phyloP scores from a whole-genome alignment of 1,140 invertebrate species.

The Drosophila hydei region DNA sequence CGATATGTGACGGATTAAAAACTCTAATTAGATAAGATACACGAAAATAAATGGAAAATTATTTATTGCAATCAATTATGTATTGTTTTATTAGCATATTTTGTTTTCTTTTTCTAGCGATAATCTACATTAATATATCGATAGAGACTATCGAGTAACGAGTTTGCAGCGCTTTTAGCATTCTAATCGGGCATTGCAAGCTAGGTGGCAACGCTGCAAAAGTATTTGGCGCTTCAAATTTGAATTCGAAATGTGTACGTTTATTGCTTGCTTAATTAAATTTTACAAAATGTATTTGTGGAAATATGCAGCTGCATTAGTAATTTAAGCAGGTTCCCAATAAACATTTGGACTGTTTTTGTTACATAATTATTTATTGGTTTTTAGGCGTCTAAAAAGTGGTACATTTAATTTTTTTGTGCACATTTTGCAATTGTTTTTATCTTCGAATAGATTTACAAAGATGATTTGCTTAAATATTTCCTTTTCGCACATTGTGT shows the following conservation, averaged over 20 bases:
- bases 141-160: background rate
- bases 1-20: too few relatives aligned
- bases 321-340: conserved; percentile 44
- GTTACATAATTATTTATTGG: conserved; percentile 73
- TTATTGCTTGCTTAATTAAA: conserved; percentile 62
- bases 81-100: too few relatives aligned
- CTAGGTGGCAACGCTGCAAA: conserved; percentile 3
- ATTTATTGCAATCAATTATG: background rate
- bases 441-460: conserved; percentile 34
- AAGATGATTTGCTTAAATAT: conserved; percentile 22
- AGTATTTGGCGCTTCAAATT: conserved; percentile 15
- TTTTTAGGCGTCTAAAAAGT: conserved; percentile 77
- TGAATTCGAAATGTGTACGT: conserved; percentile 68
- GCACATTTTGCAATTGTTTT: conserved; percentile 48
- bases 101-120: too few relatives aligned
- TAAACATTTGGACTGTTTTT: conserved; percentile 55
- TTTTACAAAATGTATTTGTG: conserved; percentile 61
- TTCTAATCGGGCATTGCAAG: background rate
- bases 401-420: conserved; percentile 74
- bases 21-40: too few relatives aligned
- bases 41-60: too few relatives aligned
- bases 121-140: background rate
- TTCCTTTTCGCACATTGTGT: conserved; percentile 51
- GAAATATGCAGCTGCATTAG: conserved; percentile 40
- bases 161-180: conserved; percentile 6